Percentiles rank a stretch among this genome's conserved stretches.
Evolutionary conservation across 1,140 invertebrate genomes (phyloP).

Genomic region (Drosophila punjabiensis): DNA sequence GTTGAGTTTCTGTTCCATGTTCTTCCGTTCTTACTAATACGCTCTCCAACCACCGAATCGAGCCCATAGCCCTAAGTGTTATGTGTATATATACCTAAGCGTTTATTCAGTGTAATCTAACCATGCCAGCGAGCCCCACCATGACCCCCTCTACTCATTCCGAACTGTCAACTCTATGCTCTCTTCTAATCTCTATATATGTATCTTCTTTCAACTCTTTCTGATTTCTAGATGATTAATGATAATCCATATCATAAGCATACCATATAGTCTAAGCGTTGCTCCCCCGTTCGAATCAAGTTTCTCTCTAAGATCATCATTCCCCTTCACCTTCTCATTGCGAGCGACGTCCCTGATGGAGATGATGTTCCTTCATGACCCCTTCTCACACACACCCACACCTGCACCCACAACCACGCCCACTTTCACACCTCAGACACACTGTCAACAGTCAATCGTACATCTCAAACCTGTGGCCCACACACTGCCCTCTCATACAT

Average conservation of each 20-base stretch:
- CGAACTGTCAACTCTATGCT: slow-evolving; percentile 72
- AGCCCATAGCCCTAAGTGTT: slow-evolving; percentile 31
- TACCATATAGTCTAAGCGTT: slow-evolving; percentile 65
- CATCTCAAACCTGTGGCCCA: slow-evolving; percentile 37
- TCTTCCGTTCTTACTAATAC: slow-evolving; percentile 69
- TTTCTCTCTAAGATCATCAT: slow-evolving; percentile 45
- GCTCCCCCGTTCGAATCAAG: slow-evolving; percentile 50
- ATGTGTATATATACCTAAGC: slow-evolving; percentile 54
- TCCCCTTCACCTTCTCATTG: slow-evolving; percentile 53
- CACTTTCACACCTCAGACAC: slow-evolving; percentile 35
- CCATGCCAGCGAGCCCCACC: slow-evolving; percentile 33
- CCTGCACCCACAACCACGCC: slow-evolving; percentile 33
- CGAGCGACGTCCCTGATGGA: slow-evolving; percentile 39
- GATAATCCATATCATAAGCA: slow-evolving; percentile 78
- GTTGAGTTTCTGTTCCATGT: slow-evolving; percentile 72
- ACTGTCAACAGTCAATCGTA: slow-evolving; percentile 66
- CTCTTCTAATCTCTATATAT: slow-evolving; percentile 82
- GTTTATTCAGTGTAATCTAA: slow-evolving; percentile 58
- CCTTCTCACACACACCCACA: slow-evolving; percentile 23
- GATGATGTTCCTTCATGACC: slow-evolving; percentile 29
- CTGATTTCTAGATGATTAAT: slow-evolving; percentile 85
- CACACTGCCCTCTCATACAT: slow-evolving; percentile 58
- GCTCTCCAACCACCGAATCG: slow-evolving; percentile 35
- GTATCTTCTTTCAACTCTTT: slow-evolving; percentile 80
- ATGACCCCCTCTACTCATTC: slow-evolving; percentile 25